A percentile compares a stretch with the other conserved stretches of the same genome.
phyloP scores from a whole-genome alignment of 2,888 invertebrate genomes.

The Unio delphinus region DNA sequence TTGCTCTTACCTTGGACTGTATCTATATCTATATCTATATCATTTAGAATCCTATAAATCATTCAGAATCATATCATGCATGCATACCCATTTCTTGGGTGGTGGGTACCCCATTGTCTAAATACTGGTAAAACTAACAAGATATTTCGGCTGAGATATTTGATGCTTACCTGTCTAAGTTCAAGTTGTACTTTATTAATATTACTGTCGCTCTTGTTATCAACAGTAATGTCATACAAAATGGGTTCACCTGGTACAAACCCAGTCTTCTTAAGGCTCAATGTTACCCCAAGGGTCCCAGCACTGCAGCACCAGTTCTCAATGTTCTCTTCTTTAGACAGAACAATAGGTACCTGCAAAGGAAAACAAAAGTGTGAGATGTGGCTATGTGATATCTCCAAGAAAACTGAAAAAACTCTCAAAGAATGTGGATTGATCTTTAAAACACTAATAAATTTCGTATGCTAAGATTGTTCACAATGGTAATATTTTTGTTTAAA shows the following conservation, averaged over 20 bases:
- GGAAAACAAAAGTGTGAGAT: neutral
- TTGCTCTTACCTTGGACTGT: too few species aligned
- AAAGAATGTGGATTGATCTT: too few species aligned
- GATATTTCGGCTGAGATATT: too few species aligned
- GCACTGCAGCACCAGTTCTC: slow-evolving; percentile 76
- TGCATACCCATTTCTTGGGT: too few species aligned
- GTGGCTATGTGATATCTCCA: neutral
- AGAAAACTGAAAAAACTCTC: neutral
- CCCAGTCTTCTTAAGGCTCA: slow-evolving; percentile 90
- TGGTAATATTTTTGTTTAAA: too few species aligned
- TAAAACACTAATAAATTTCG: too few species aligned
- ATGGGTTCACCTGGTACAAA: slow-evolving; percentile 96
- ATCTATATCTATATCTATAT: too few species aligned
- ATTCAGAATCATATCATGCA: too few species aligned
- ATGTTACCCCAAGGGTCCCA: slow-evolving; percentile 87
- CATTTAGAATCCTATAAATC: too few species aligned
- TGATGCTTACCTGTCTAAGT: slow-evolving; percentile 79
- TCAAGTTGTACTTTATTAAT: slow-evolving; percentile 89
- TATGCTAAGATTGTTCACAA: too few species aligned
- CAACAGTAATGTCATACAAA: slow-evolving; percentile 86
- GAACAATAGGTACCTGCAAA: slow-evolving; percentile 46
- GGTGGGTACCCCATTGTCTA: too few species aligned
- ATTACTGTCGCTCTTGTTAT: slow-evolving; percentile 88
- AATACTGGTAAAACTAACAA: too few species aligned
- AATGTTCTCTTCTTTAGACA: slow-evolving; percentile 73